A percentile compares a stretch with the other conserved stretches of the same genome.
Evolutionary conservation across 2,113 vertebrate species (phyloP).

Genomic region (Rhinolophus ferrumequinum): DNA sequence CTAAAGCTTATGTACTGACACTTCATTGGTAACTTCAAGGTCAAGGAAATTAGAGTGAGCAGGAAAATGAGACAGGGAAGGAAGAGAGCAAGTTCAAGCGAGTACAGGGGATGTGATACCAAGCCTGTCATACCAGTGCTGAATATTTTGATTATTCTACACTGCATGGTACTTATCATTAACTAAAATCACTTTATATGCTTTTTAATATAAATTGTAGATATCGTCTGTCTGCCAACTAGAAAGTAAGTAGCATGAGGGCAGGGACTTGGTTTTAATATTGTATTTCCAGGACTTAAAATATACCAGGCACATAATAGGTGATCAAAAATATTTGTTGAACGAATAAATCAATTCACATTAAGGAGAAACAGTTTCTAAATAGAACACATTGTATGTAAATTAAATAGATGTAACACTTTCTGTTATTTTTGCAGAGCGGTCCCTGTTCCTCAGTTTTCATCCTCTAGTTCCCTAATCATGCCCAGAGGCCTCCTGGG

Average conservation of each 20-base stretch:
- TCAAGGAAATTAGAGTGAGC: background rate
- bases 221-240: background rate
- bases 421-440: background rate
- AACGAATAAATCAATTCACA: background rate
- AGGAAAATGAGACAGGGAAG: background rate
- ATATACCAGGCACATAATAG: background rate
- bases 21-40: background rate
- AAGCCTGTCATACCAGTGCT: background rate
- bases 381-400: slow-evolving; percentile 36
- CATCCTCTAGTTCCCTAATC: background rate
- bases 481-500: background rate
- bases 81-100: background rate
- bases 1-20: background rate
- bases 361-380: slow-evolving; percentile 12
- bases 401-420: background rate
- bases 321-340: background rate
- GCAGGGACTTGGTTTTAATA: background rate
- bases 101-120: background rate
- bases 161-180: background rate
- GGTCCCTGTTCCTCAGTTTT: background rate
- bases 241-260: background rate
- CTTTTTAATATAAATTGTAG: background rate
- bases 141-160: background rate
- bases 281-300: background rate
- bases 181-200: background rate